Conservation (phyloP, 2,888 invertebrate genomes). For the Lottia gigantea region DNA sequence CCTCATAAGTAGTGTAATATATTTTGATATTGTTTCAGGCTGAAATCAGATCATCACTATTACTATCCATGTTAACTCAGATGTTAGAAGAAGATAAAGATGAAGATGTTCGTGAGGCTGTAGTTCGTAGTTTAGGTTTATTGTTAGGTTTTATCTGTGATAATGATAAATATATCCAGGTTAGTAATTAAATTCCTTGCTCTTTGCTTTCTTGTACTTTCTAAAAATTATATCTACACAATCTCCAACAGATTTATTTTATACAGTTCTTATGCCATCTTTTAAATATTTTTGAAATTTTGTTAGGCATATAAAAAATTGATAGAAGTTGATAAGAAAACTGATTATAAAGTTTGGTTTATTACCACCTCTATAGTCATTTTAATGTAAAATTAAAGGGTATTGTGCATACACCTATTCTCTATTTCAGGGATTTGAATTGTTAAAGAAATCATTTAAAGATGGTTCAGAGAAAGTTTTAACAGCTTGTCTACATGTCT, state of each 20-base stretch:
- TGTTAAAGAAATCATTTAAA: constrained; percentile 73
- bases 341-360: not conserved
- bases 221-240: too few relatives aligned
- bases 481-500: constrained; percentile 71
- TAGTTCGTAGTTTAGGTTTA: constrained; percentile 74
- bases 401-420: not conserved
- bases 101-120: constrained; percentile 74
- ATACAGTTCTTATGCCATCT: too few relatives aligned
- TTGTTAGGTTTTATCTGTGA: constrained; percentile 76
- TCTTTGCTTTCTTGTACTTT: too few relatives aligned
- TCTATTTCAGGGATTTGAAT: constrained; percentile 67
- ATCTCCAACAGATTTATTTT: too few relatives aligned
- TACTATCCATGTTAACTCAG: constrained; percentile 80
- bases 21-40: constrained; percentile 65
- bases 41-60: constrained; percentile 76
- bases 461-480: constrained; percentile 73
- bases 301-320: too few relatives aligned
- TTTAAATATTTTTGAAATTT: too few relatives aligned
- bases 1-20: too few relatives aligned
- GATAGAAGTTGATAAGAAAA: too few relatives aligned
- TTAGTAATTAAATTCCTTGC: constrained; percentile 34
- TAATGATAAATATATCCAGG: constrained; percentile 74
- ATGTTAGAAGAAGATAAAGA: constrained; percentile 78
- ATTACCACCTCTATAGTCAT: too few relatives aligned
- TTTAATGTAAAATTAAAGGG: too few relatives aligned